Base-by-base conservation (phyloP, 2,797 vertebrate genomes). In the Catostomus latipinnis region DNA sequence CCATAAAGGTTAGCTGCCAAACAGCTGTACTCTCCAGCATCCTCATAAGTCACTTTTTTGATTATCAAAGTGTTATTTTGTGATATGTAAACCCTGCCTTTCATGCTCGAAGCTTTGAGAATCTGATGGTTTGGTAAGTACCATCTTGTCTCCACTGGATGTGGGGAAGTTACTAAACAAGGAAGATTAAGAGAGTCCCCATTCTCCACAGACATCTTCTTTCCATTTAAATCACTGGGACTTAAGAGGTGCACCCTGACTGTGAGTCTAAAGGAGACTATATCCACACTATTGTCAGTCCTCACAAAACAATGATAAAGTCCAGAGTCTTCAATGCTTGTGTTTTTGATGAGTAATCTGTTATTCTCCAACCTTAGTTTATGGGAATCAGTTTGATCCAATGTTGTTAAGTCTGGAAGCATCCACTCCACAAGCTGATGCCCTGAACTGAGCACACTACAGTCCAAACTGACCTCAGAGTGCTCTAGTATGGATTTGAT, bases 21-120 rank as follows among this genome's bases (percentile, higher is more conserved):
- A 78, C 94, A 95, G 73, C 92, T 95, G 65, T 95, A 95, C 80
- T 95, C 92, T 8, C 94, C 94, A 7, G 90, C 84, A 79, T 94
- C 93, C 1, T 93, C 90, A 43, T 83, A 80, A 16, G 75, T 89
- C 52, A 89, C 57, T 58, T 85, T 91, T 74, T 75, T 90, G 8
- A 95, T 86, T 8, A 93, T 81, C 75, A 95, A 85, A 14, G 94
- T 94, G 60, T 93, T 93, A 80, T 95, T 94, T 74, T 85, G 82
- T 79, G 87, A 88, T 43, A 94, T 89, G 66, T 92, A 88, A 16
- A 90, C 88, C 62, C 87, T 85, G 87, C 78, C 90, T 0, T 88
- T 88, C 53, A 81, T 79, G 67, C 90, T 88, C 3, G 90, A 92
- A 0, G 93, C 89, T 4, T 91, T 89, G 18, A 95, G 69, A 60